Conservation (phyloP, 2,113 vertebrate species). For the Crotalus tigris region DNA sequence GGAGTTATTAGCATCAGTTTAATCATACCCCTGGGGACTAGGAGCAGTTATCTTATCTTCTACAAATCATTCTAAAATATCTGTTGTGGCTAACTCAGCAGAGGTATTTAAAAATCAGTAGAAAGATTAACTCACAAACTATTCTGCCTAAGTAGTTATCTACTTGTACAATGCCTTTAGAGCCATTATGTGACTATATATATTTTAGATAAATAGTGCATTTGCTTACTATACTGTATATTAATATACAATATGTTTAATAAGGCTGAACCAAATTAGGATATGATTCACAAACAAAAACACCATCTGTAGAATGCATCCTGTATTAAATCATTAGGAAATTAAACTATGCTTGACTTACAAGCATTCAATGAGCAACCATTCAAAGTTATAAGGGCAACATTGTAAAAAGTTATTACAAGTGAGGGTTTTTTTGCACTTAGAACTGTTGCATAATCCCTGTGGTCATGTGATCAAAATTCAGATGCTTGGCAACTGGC, state of each 20-base stretch:
- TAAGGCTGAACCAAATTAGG: neutral
- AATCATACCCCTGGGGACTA: conserved; percentile 31
- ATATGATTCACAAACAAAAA: neutral
- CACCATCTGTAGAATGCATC: neutral
- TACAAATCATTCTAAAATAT: conserved; percentile 36
- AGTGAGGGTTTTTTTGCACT: neutral
- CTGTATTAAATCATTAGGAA: neutral
- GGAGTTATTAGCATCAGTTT: conserved; percentile 18
- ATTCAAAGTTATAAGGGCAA: neutral
- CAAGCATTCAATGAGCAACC: neutral
- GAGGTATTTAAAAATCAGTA: conserved; percentile 40
- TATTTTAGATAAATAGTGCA: neutral
- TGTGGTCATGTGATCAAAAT: neutral
- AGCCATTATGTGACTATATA: neutral
- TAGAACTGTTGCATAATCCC: neutral
- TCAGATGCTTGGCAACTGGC: neutral
- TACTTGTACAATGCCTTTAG: neutral
- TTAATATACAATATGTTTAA: neutral
- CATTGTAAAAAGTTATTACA: neutral
- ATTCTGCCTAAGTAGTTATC: neutral
- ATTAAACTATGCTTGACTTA: neutral
- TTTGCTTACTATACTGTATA: neutral
- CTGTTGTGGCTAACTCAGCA: conserved; percentile 26
- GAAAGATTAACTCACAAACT: neutral
- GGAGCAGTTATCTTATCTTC: conserved; percentile 35